Base-by-base conservation (phyloP, 2,113 vertebrate genomes). In the Dicrurus megarhynchus region DNA sequence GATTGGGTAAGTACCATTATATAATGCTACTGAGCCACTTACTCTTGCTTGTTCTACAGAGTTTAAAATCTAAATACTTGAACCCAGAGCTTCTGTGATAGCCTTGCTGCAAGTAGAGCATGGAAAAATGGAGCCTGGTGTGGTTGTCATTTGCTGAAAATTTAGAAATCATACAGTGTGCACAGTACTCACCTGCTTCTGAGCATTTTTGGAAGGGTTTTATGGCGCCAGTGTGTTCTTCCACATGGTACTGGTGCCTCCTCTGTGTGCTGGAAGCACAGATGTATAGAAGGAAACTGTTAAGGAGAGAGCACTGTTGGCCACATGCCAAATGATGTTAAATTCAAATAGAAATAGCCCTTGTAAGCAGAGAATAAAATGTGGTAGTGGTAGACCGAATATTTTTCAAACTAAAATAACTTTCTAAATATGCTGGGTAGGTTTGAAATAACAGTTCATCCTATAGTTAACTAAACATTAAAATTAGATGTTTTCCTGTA, bases 351-450 rank as follows among this genome's bases (percentile, higher is more conserved):
- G 79, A 92, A 93, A 57, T 86, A 89, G 47, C 46, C 83, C 26
- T 63, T 49, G 26, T 46, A 81, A 90, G 76, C n/a, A 81, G 39
- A 65, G 71, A 84, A 67, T 88, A 24, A 92, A 90, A 77, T 81
- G 30, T 83, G n/a, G 37, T 67, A 60, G 44, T 68, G 77, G 78
- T 52, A 81, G 73, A 78, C 42, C 30, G 84, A 81, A 59, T 81
- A 77, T 87, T 93, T 90, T 77, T 84, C 68, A 63, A 88, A 68
- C 75, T 57, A 42, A 93, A 93, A 80, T 77, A 80, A 47, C 76
- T 89, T 71, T 74, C 57, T 56, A 32, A 90, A 81, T 96, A 67
- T 69, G 42, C 30, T 56, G n/a, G 12, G 26, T 95, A 81, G 55
- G 24, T 80, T 95, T 94, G 53, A 81, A 90, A 80, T 90, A 93